phyloP scores from a whole-genome alignment of 37 sponge, comb jelly and placozoan species.

The Agelas oroides region DNA sequence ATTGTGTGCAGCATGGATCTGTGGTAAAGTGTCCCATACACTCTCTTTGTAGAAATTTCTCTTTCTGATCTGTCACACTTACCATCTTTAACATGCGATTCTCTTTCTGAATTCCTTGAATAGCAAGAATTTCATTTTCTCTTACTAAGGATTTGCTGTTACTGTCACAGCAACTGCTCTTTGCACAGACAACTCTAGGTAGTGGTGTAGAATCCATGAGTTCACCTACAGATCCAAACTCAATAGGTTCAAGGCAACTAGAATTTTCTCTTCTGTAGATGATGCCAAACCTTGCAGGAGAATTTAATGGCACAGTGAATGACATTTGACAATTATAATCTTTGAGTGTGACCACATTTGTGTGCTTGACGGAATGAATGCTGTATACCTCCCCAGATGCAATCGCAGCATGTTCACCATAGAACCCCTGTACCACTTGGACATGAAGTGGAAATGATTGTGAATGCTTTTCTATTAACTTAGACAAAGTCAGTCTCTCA shows the following conservation, averaged over 20 bases:
- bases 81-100: constrained; percentile 4
- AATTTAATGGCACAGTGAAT: constrained; percentile 35
- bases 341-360: constrained; percentile 37
- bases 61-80: constrained; percentile 7
- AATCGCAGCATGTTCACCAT: constrained; percentile 24
- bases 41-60: constrained; percentile 33
- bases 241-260: background rate
- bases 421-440: constrained; percentile 50
- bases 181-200: constrained; percentile 22
- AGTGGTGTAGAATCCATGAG: constrained; percentile 10
- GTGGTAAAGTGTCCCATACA: constrained; percentile 34
- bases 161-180: background rate
- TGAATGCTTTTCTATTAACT: constrained; percentile 17
- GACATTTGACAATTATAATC: background rate
- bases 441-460: constrained; percentile 24
- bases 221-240: constrained; percentile 13
- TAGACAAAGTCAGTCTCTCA: constrained; percentile 17
- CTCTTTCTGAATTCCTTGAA: background rate
- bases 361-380: constrained; percentile 62
- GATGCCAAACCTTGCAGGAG: constrained; percentile 28
- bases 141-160: background rate
- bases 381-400: constrained; percentile 52
- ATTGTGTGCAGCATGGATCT: constrained; percentile 28
- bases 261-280: background rate
- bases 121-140: background rate